These are phyloP conservation scores for Drosophila mettleri DNA, from an alignment of 2,888 invertebrate genomes.

Conservation along the genomic window DNA sequence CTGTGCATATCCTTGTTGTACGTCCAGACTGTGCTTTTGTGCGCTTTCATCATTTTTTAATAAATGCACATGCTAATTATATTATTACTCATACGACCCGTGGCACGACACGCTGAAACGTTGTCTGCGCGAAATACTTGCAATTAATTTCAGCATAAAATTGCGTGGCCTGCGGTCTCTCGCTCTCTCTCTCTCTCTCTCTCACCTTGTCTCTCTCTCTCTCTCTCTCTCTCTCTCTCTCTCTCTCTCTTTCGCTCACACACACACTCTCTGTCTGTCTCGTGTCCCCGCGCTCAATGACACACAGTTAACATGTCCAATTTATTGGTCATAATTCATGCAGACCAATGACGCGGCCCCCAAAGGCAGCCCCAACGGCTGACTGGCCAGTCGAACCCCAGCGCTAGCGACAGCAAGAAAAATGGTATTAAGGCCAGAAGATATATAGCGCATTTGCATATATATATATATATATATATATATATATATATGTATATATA, in stretches of 20 bases:
- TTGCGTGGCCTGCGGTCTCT: constrained; percentile 70
- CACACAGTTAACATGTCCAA: constrained; percentile 80
- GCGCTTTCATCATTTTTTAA: constrained; percentile 77
- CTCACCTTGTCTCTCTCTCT: not conserved
- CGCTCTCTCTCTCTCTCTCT: not conserved
- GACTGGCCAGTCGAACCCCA: constrained; percentile 14
- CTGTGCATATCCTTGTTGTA: constrained; percentile 10
- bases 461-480: constrained; percentile 61
- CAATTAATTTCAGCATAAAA: constrained; percentile 75
- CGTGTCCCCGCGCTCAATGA: constrained; percentile 45
- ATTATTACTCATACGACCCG: constrained; percentile 75
- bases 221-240: constrained; percentile 4
- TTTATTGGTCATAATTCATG: constrained; percentile 80
- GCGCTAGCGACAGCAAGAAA: constrained; percentile 69
- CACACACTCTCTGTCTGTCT: not conserved
- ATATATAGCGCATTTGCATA: constrained; percentile 73
- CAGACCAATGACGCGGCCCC: constrained; percentile 44
- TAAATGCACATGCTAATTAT: constrained; percentile 78
- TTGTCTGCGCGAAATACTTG: constrained; percentile 67
- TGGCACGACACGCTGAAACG: constrained; percentile 29
- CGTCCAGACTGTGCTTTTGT: constrained; percentile 48
- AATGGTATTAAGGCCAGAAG: constrained; percentile 71
- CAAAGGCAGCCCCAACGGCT: constrained; percentile 35
- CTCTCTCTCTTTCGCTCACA: not conserved
- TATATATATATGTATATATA: constrained; percentile 60